A percentile compares a stretch with the other conserved stretches of the same genome.
Conservation (phyloP, 2,888 invertebrate genomes). For the Cactoblastis cactorum region DNA sequence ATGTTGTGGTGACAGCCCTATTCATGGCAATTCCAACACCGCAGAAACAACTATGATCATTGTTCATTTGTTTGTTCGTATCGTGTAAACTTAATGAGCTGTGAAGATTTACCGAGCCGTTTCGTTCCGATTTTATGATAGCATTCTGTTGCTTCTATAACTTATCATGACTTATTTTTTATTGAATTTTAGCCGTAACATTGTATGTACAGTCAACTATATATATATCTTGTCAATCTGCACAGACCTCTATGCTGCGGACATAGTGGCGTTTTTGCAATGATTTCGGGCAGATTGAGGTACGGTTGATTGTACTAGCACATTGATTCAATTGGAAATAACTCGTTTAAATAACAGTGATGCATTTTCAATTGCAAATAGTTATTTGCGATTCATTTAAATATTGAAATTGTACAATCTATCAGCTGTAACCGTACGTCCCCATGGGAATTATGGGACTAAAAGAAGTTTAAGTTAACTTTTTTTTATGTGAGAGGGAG, state of each 20-base stretch:
- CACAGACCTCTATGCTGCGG: too few species aligned
- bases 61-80: slow-evolving; percentile 8
- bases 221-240: too few species aligned
- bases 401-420: neutral
- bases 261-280: too few species aligned
- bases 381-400: neutral
- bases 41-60: neutral
- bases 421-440: neutral
- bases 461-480: too few species aligned
- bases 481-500: too few species aligned
- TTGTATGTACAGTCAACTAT: neutral
- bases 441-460: neutral
- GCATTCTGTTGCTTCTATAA: neutral
- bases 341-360: too few species aligned
- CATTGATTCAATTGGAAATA: too few species aligned
- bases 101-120: neutral
- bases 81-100: slow-evolving; percentile 9
- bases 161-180: neutral
- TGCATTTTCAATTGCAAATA: slow-evolving; percentile 1
- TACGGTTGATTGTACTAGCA: too few species aligned
- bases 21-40: neutral
- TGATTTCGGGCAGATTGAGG: too few species aligned
- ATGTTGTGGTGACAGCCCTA: neutral
- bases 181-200: neutral
- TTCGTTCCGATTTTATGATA: neutral